phyloP scores from a whole-genome alignment of 2,113 vertebrate species.

The Maccullochella peelii region DNA sequence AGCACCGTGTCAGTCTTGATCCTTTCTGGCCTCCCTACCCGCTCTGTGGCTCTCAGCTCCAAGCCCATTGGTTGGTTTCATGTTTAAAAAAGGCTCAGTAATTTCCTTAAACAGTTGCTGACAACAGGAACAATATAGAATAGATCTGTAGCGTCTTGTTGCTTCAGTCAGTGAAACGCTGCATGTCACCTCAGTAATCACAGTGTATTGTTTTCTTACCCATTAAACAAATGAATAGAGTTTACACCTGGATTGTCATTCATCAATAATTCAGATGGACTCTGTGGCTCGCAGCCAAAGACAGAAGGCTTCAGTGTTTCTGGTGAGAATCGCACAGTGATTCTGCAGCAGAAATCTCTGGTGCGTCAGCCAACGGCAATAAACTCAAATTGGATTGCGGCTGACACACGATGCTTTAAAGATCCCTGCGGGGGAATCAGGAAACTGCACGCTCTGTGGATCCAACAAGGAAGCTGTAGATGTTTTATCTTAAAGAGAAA shows the following conservation, averaged over 20 bases:
- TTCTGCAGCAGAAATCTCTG: neutral
- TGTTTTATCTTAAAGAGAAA: no score
- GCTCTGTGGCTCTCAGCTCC: no score
- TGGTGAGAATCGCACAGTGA: neutral
- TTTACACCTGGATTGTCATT: neutral
- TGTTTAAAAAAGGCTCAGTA: no score
- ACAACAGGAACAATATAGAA: no score
- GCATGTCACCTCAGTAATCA: neutral
- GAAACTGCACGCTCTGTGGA: neutral
- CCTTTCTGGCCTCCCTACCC: no score
- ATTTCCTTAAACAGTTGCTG: no score
- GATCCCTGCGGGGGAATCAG: neutral
- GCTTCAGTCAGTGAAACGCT: neutral
- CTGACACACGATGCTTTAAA: neutral
- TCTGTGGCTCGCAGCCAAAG: conserved; percentile 5
- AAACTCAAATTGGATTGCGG: neutral
- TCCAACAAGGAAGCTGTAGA: no score
- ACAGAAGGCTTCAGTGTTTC: neutral
- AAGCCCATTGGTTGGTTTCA: no score
- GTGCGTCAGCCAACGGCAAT: neutral
- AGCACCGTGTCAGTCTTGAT: no score
- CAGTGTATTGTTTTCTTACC: neutral
- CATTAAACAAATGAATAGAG: neutral
- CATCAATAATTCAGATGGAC: neutral
- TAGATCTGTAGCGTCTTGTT: no score